A percentile compares a stretch with the other conserved stretches of the same genome.
Evolutionary conservation across 1,140 invertebrate species (phyloP).

Genomic region (Pantala flavescens): DNA sequence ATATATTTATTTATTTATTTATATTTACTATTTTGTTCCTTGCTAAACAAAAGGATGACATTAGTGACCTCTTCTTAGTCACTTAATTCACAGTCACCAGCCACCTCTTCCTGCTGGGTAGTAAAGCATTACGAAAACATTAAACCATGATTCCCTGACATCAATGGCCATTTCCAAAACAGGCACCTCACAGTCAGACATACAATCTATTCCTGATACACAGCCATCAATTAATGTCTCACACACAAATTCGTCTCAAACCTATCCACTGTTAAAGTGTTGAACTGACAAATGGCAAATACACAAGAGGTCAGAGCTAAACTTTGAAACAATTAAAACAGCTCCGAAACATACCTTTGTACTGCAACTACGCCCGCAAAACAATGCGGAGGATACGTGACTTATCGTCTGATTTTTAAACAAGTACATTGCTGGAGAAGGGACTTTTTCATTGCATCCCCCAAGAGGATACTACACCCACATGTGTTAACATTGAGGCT

Average conservation of each 20-base stretch:
- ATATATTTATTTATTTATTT: no score
- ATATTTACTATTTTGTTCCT: no score
- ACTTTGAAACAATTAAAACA: slow-evolving; percentile 4
- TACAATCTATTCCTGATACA: neutral
- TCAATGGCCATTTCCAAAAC: neutral
- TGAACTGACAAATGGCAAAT: neutral
- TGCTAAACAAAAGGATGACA: no score
- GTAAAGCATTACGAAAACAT: slow-evolving; percentile 1
- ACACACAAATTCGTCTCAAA: neutral
- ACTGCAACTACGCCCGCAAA: neutral
- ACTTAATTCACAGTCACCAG: no score
- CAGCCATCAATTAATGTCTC: neutral
- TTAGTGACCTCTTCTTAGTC: no score
- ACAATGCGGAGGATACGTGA: neutral
- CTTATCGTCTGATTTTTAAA: no score
- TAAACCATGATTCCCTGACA: neutral
- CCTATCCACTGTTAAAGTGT: neutral
- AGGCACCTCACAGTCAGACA: neutral
- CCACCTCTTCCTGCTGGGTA: no score
- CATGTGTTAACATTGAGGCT: no score
- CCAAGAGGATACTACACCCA: no score
- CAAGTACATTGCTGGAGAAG: no score
- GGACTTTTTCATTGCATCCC: no score
- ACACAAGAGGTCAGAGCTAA: neutral
- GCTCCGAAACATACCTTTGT: neutral